Percentiles rank a stretch among this genome's conserved stretches.
phyloP scores from a whole-genome alignment of 2,113 vertebrate genomes.

The Trichechus manatus region DNA sequence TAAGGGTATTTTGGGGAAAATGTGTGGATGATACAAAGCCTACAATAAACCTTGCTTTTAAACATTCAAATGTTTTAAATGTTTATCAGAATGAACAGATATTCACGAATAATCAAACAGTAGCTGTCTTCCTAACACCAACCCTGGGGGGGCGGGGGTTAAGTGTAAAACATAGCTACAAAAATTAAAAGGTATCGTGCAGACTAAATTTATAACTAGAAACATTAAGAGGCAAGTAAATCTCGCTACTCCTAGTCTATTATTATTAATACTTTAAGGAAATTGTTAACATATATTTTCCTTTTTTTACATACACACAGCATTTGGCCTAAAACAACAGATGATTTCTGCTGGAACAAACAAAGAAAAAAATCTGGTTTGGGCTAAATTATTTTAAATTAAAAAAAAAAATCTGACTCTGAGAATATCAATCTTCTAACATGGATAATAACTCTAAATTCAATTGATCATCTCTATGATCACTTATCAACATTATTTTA shows the following conservation, averaged over 20 bases:
- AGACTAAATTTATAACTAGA: conserved; percentile 8
- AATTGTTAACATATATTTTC: conserved; percentile 36
- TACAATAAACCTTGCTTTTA: conserved; percentile 27
- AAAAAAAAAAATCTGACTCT: conserved; percentile 33
- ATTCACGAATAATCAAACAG: conserved; percentile 36
- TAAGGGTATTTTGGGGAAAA: conserved; percentile 12
- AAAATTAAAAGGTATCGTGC: neutral
- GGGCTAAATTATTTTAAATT: conserved; percentile 54
- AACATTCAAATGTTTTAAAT: conserved; percentile 10
- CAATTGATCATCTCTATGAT: conserved; percentile 49
- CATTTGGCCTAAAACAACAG: conserved; percentile 60
- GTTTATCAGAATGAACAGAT: neutral
- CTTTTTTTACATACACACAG: conserved; percentile 11
- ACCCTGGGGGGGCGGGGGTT: neutral
- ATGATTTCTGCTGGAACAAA: conserved; percentile 49
- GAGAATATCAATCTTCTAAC: conserved; percentile 54
- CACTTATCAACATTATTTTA: conserved; percentile 63
- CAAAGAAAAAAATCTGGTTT: conserved; percentile 46
- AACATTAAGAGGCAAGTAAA: conserved; percentile 6
- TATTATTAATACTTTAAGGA: conserved; percentile 52
- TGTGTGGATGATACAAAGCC: neutral
- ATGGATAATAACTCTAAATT: conserved; percentile 41
- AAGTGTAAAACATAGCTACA: neutral
- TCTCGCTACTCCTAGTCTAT: neutral
- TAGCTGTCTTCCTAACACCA: neutral